A percentile compares a stretch with the other conserved stretches of the same genome.
Conservation (phyloP, 2,888 invertebrate genomes). For the Odontocolon sp. region DNA sequence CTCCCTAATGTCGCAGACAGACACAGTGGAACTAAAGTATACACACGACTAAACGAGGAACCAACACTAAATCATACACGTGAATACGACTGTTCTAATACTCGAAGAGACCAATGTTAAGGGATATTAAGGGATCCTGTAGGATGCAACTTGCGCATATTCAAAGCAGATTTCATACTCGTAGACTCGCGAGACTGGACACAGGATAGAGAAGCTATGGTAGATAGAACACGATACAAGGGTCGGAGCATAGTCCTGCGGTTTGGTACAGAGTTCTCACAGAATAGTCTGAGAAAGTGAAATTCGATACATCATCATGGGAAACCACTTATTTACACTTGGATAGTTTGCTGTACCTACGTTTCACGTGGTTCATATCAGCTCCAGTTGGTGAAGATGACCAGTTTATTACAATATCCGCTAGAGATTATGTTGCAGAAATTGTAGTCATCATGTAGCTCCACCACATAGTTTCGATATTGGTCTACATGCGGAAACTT, state of each 20-base stretch:
- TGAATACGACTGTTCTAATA: slow-evolving; percentile 36
- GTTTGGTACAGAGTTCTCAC: neutral
- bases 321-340: slow-evolving; percentile 32
- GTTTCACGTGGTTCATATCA: neutral
- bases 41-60: slow-evolving; percentile 26
- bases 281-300: neutral
- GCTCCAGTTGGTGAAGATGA: too few species aligned
- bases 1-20: slow-evolving; percentile 16
- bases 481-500: slow-evolving; percentile 41
- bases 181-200: neutral
- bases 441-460: too few species aligned
- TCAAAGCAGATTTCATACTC: neutral
- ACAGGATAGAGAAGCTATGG: neutral
- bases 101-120: slow-evolving; percentile 16
- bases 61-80: slow-evolving; percentile 40
- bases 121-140: slow-evolving; percentile 8
- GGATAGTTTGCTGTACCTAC: slow-evolving; percentile 16
- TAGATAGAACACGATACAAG: neutral
- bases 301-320: slow-evolving; percentile 28
- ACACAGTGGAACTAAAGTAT: slow-evolving; percentile 34
- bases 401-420: too few species aligned
- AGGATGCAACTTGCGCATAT: slow-evolving; percentile 22
- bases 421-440: too few species aligned
- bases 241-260: too few species aligned
- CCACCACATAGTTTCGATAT: too few species aligned